Base-by-base conservation (phyloP, 2,888 invertebrate species). In the Colostygia pectinataria region DNA sequence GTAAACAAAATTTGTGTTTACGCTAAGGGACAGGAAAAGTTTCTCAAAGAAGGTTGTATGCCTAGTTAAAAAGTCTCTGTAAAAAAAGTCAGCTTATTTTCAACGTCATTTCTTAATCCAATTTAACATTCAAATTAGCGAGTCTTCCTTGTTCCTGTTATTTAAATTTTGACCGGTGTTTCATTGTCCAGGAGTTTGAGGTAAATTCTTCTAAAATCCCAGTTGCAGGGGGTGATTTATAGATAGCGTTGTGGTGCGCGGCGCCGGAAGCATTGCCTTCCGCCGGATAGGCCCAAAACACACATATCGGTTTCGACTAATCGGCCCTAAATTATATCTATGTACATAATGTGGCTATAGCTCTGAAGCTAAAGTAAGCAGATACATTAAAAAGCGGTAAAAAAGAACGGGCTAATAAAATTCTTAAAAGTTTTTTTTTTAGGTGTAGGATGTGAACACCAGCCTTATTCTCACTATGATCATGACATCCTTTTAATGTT, bases 281-380 rank as follows among this genome's bases (percentile, higher is more conserved):
- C 67, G 71, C 54, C 57, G 49, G 44, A 49, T 32, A 32, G 31
- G 50, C 48, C 65, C 69, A 63, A 68, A 72, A 71, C 74, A 76
- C 73, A 76, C 71, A 71, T 74, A 77, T 76, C 71, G 66, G 53
- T 61, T 66, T 56, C 64, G 55, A 59, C 65, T 71, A 66, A 72
- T 72, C 71, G 68, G 53, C 45, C 54, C 55, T 55, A 60, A 57
- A 54, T 63, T 61, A 20, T 20, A 20, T 42, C 36, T 25, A 14
- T 7, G 14, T n/a, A n/a, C n/a, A n/a, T n/a, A n/a, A n/a, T n/a
- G n/a, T n/a, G n/a, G n/a, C n/a, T n/a, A n/a, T n/a, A n/a, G n/a
- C n/a, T n/a, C n/a, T n/a, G n/a, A n/a, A n/a, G n/a, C n/a, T n/a
- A n/a, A n/a, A n/a, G n/a, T n/a, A n/a, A n/a, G n/a, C n/a, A n/a